Evolutionary conservation across 2,113 vertebrate genomes (phyloP), one percentile per base, ranked within the genome.

Genomic region (Bostrychus sinensis): DNA sequence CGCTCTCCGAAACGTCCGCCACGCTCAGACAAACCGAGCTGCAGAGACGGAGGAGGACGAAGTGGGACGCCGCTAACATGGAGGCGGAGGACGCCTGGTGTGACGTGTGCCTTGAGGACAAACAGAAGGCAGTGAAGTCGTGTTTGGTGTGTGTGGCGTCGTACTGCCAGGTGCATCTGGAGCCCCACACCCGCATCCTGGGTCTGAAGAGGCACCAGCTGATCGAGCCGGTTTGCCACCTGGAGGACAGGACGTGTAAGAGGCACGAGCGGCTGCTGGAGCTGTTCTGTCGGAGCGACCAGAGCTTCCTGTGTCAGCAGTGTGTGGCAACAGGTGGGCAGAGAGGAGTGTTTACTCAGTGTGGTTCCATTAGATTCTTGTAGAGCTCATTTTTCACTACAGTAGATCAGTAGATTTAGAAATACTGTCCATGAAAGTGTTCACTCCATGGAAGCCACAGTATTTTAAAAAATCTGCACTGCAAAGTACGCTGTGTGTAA

Each of bases 201-300:
- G 43, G 54, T 0, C 61, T 72, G 4, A 64, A 58, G 12, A 63
- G 16, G 25, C 68, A 69, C 25, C 30, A 48, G 45, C 32, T 62
- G 59, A 38, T 50, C 1, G 32, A 59, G 1, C 65, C 65, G 22
- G 55, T 59, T 25, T 19, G 41, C 34, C 30, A 41, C 43, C 54
- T 50, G 42, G 42, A 51, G 20, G 10, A 2, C 10, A 51, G 10
- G 8, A 34, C 51, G 3, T 61, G 66, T 45, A 26, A 2, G n/a
- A 36, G 43, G 5, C 56, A 61, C 0, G 10, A 71, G 5, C 56
- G 56, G 41, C 34, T 4, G 3, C 19, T 71, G 23, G 60, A 71
- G 38, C 8, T 64, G 11, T 71, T 42, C 54, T 71, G 60, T 7
- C 22, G 26, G 46, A 60, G 22, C 0, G 62, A 72, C 19, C 46